These are phyloP conservation scores for Troides oblongomaculatus DNA, from an alignment of 2,888 invertebrate species.

Conservation along the genomic window DNA sequence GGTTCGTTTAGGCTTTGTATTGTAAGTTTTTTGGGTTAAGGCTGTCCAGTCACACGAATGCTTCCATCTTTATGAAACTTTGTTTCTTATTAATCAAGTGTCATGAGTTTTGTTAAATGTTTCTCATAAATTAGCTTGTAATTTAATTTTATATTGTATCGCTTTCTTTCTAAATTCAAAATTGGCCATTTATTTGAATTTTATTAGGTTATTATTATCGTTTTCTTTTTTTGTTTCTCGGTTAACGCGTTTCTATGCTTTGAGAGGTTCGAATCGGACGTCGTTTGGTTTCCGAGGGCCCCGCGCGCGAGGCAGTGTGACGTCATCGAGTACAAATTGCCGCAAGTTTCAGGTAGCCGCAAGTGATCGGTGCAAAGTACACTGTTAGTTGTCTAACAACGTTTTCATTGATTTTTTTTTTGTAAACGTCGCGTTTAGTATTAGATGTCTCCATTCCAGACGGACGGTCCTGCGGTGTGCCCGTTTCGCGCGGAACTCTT, in stretches of 20 bases:
- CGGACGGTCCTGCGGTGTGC: constrained; percentile 36
- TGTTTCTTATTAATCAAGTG: constrained; percentile 49
- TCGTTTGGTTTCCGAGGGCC: constrained; percentile 7
- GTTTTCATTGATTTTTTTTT: constrained; percentile 30
- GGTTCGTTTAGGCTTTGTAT: constrained; percentile 57
- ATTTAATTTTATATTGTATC: constrained; percentile 62
- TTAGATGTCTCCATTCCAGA: constrained; percentile 61
- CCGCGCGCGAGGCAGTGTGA: not conserved
- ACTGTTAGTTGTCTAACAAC: constrained; percentile 31
- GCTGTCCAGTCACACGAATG: constrained; percentile 64
- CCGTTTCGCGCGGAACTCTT: constrained; percentile 37
- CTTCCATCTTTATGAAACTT: constrained; percentile 61
- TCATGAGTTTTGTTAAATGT: constrained; percentile 65
- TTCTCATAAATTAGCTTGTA: constrained; percentile 69
- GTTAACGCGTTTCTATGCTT: constrained; percentile 19
- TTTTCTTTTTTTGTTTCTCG: constrained; percentile 20
- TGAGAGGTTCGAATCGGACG: constrained; percentile 16
- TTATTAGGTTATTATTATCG: not conserved
- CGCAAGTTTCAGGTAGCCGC: constrained; percentile 24
- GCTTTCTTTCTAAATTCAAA: constrained; percentile 48
- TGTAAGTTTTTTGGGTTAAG: constrained; percentile 50
- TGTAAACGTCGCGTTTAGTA: constrained; percentile 48
- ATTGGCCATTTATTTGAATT: constrained; percentile 5
- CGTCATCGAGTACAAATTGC: not conserved
- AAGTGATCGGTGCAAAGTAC: constrained; percentile 30